Evolutionary conservation across 2,797 vertebrate genomes (phyloP).

Genomic region (Pseudochromis fuscus): DNA sequence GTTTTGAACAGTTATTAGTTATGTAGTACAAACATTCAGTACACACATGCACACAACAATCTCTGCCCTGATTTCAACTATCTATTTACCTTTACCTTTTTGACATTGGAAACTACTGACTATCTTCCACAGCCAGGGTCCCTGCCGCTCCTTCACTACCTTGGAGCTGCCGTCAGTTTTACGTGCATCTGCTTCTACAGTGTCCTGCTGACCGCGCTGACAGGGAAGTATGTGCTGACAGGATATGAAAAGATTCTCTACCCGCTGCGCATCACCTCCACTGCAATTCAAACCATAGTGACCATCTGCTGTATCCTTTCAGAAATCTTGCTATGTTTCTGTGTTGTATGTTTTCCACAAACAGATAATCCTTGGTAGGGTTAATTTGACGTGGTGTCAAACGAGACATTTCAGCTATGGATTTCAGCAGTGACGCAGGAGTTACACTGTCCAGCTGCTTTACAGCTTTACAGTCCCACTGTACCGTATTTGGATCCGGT

Average conservation of each 20-base stretch:
- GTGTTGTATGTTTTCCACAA: background rate
- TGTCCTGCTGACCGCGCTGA: slow-evolving; percentile 80
- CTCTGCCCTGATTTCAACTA: background rate
- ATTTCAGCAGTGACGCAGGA: background rate
- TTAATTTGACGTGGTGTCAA: background rate
- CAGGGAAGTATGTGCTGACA: slow-evolving; percentile 76
- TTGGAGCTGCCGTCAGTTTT: slow-evolving; percentile 85
- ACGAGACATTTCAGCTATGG: background rate
- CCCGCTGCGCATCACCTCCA: slow-evolving; percentile 72
- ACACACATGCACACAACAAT: background rate
- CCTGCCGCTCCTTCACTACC: slow-evolving; percentile 77
- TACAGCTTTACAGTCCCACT: background rate
- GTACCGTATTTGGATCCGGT: slow-evolving; percentile 18
- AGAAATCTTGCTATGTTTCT: background rate
- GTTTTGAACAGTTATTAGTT: background rate
- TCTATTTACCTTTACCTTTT: background rate
- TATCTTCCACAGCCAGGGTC: slow-evolving; percentile 70
- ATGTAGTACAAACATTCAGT: background rate
- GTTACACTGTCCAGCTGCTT: slow-evolving; percentile 25
- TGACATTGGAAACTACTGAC: background rate
- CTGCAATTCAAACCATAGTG: slow-evolving; percentile 68
- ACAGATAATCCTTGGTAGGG: background rate
- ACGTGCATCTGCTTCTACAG: slow-evolving; percentile 83
- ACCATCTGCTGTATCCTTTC: slow-evolving; percentile 87
- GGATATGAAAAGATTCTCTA: slow-evolving; percentile 80